phyloP scores from a whole-genome alignment of 1,140 invertebrate species.

The Zaprionus ornatus region DNA sequence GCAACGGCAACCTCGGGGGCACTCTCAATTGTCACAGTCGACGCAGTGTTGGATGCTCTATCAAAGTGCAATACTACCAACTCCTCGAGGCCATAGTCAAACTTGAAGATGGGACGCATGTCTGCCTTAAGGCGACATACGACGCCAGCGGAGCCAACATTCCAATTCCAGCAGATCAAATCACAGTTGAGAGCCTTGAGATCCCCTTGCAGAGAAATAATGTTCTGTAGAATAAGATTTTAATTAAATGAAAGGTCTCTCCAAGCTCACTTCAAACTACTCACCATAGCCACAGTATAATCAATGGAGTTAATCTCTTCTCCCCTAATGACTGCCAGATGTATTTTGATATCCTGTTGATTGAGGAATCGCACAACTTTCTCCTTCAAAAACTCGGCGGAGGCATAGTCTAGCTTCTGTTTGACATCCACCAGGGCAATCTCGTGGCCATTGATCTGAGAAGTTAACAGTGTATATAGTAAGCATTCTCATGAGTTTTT shows the following conservation, averaged over 20 bases:
- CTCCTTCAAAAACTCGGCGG: slow-evolving; percentile 75
- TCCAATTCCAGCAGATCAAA: slow-evolving; percentile 83
- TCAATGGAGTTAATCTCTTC: slow-evolving; percentile 87
- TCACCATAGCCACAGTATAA: slow-evolving; percentile 87
- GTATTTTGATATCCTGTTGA: slow-evolving; percentile 44
- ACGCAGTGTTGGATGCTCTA: slow-evolving; percentile 54
- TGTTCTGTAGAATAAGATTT: slow-evolving; percentile 51
- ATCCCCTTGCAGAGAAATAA: slow-evolving; percentile 71
- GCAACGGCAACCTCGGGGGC: slow-evolving; percentile 13
- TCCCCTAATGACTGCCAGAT: slow-evolving; percentile 86
- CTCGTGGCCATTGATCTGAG: slow-evolving; percentile 62
- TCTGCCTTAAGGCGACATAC: slow-evolving; percentile 71
- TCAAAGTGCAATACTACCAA: slow-evolving; percentile 63
- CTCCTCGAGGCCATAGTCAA: slow-evolving; percentile 60
- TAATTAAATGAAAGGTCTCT: too few species aligned
- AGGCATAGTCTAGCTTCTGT: slow-evolving; percentile 77
- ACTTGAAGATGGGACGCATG: slow-evolving; percentile 62
- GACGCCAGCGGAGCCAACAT: slow-evolving; percentile 69
- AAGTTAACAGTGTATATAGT: neutral
- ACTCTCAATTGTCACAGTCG: slow-evolving; percentile 63
- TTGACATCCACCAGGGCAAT: slow-evolving; percentile 64
- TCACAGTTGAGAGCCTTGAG: slow-evolving; percentile 59
- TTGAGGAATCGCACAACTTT: slow-evolving; percentile 67
- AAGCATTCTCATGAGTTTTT: neutral
- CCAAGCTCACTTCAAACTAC: neutral